Evolutionary conservation across 2,113 vertebrate genomes (phyloP).

Genomic region (Dromiciops gliroides): DNA sequence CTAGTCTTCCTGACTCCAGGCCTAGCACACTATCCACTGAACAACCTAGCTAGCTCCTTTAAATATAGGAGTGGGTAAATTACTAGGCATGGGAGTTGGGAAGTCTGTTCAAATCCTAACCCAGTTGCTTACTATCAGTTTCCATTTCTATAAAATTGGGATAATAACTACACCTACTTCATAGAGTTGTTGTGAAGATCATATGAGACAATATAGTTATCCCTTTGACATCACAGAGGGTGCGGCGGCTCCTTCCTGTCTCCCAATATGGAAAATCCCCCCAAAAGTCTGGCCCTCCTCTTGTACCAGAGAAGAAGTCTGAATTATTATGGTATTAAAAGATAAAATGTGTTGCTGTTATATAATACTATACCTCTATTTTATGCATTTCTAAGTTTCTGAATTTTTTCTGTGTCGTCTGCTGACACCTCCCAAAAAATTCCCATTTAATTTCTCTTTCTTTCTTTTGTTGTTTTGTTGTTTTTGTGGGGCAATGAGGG

Average conservation of each 20-base stretch:
- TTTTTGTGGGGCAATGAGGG: too few species aligned
- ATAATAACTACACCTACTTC: neutral
- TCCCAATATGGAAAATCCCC: neutral
- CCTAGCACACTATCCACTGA: neutral
- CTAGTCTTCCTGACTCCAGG: neutral
- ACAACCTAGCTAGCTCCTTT: neutral
- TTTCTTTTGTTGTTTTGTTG: too few species aligned
- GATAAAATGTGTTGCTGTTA: neutral
- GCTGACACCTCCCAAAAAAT: neutral
- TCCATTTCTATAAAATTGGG: neutral
- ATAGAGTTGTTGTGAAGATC: neutral
- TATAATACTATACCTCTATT: neutral
- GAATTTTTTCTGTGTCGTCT: neutral
- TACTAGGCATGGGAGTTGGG: neutral
- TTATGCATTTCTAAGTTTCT: neutral
- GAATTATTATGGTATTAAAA: neutral
- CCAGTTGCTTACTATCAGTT: neutral
- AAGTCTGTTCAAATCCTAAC: neutral
- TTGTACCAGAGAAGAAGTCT: neutral
- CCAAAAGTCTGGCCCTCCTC: neutral
- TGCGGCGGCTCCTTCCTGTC: too few species aligned
- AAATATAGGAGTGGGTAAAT: neutral
- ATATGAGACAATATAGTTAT: neutral
- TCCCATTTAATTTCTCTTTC: neutral
- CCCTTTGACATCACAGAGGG: neutral